These are phyloP conservation scores for Paramuricea clavata DNA, from an alignment of 92 coral and sea anemone genomes.

Conservation along the genomic window DNA sequence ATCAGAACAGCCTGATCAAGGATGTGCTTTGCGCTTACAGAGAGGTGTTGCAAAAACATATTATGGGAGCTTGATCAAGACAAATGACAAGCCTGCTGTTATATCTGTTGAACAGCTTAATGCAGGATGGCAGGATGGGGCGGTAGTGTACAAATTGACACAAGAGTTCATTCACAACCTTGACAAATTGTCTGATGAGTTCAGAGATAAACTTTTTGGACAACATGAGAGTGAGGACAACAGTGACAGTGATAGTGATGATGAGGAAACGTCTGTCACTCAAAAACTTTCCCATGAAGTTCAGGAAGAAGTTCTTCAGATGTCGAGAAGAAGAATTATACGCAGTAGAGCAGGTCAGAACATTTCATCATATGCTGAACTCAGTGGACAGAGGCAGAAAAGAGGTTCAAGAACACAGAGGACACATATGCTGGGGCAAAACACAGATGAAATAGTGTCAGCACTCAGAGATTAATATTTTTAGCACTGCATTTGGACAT, in stretches of 20 bases:
- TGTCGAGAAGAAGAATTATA: slow-evolving; percentile 48
- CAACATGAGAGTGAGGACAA: neutral
- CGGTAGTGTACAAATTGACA: slow-evolving; percentile 47
- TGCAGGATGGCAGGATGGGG: slow-evolving; percentile 58
- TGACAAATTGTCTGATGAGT: slow-evolving; percentile 28
- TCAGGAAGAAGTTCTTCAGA: slow-evolving; percentile 33
- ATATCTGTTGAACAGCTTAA: slow-evolving; percentile 46
- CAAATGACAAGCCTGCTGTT: slow-evolving; percentile 23
- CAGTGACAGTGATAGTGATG: slow-evolving; percentile 8
- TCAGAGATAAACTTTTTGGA: neutral
- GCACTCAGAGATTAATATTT: no score
- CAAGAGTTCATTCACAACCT: slow-evolving; percentile 37
- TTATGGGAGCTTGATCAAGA: no score
- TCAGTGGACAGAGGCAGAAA: slow-evolving; percentile 55
- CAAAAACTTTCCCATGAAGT: slow-evolving; percentile 27
- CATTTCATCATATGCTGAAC: slow-evolving; percentile 45
- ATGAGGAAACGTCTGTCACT: slow-evolving; percentile 11
- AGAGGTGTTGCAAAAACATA: no score
- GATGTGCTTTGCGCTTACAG: no score
- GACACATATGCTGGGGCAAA: slow-evolving; percentile 33
- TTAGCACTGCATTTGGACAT: no score
- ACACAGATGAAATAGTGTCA: slow-evolving; percentile 33
- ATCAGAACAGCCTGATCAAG: no score
- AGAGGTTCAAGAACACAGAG: slow-evolving; percentile 8
- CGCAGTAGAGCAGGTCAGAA: slow-evolving; percentile 47